Evolutionary conservation across 2,888 invertebrate genomes (phyloP).

Genomic region (Cyclophora punctaria): DNA sequence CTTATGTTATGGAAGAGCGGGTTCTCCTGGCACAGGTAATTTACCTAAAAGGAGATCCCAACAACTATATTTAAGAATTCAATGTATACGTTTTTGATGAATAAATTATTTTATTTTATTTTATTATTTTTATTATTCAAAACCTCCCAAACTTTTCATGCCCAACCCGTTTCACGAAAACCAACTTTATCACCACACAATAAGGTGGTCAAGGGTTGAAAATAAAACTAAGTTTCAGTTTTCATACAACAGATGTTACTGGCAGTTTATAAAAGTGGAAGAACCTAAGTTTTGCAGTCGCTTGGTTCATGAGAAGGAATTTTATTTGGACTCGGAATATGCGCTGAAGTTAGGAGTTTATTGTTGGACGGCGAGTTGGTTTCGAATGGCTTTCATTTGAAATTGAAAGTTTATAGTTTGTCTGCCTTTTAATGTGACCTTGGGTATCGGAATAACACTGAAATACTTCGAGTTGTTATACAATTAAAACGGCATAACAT

Average conservation of each 20-base stretch:
- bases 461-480: too few species aligned
- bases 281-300: conserved; percentile 50
- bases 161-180: conserved; percentile 11
- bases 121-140: too few species aligned
- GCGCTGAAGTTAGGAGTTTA: conserved; percentile 32
- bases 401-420: conserved; percentile 13
- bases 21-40: too few species aligned
- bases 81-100: too few species aligned
- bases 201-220: neutral
- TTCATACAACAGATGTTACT: conserved; percentile 67
- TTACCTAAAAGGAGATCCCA: too few species aligned
- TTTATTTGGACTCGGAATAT: conserved; percentile 66
- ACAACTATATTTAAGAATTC: too few species aligned
- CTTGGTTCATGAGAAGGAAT: conserved; percentile 57
- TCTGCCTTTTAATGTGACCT: too few species aligned
- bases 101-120: too few species aligned
- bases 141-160: conserved; percentile 12
- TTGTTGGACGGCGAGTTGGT: conserved; percentile 6
- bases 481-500: too few species aligned
- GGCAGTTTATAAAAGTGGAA: conserved; percentile 50
- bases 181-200: conserved; percentile 11
- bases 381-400: conserved; percentile 11
- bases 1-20: too few species aligned
- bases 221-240: conserved; percentile 17
- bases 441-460: too few species aligned